Evolutionary conservation across 1,140 invertebrate genomes (phyloP), one percentile per base, ranked within the genome.

Genomic region (Diploscapter pachys): DNA sequence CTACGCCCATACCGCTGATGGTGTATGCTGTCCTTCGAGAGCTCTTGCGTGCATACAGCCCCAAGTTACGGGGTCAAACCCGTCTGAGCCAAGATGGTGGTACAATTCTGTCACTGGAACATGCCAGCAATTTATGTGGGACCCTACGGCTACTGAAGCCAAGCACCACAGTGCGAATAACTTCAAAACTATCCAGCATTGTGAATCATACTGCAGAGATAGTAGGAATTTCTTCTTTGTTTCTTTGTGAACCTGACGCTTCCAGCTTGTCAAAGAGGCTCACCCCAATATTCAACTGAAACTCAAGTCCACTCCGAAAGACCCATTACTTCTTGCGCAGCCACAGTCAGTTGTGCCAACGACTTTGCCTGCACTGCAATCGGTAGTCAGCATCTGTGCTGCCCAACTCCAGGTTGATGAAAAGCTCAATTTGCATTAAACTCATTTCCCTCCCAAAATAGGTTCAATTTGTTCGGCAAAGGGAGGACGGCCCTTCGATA

Each of bases 101-200:
- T 78, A 78, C 67, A 78, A 78, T 54, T 62, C 74, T 3, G 69
- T 78, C 53, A 78, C 77, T 4, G 75, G 77, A 3, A 78, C 77
- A 2, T 77, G 77, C 50, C 75, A 78, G 62, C 77, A 78, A 51
- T 78, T 78, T 57, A 71, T 78, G 64, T 78, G 75, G 75, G 77
- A 78, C 64, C n/a, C 77, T 5, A 55, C 78, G 52, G 75, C 75
- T 5, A 9, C 71, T 5, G 65, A 71, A 9, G 68, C 74, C 3
- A 72, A 71, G 51, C 62, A 78, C 52, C 77, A 78, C 67, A 67
- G 63, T 4, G 57, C 77, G 31, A 78, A 78, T 48, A 78, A 78
- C 49, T 78, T 78, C 49, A 71, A 73, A 51, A 78, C 75, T 2
- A 78, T 78, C 31, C 74, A 73, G 50, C 75, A 78, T 51, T 78